These are phyloP conservation scores for Alauda arvensis DNA, from an alignment of 2,797 vertebrate species.

Conservation along the genomic window DNA sequence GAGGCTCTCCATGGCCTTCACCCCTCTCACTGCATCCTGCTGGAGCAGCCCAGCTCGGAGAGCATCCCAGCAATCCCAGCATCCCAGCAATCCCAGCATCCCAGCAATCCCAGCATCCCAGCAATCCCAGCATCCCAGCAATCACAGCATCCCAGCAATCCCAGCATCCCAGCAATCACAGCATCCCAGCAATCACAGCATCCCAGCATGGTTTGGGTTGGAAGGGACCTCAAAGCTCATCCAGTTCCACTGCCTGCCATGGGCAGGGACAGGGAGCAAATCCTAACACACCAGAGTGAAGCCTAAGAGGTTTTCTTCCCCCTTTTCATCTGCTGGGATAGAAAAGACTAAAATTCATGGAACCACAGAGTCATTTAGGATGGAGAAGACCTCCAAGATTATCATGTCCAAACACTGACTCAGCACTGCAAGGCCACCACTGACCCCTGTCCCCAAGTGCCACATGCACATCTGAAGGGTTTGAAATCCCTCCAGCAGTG, in stretches of 20 bases:
- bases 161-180: background rate
- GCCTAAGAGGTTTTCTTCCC: background rate
- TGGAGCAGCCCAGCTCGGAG: background rate
- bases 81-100: background rate
- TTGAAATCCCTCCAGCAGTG: background rate
- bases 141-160: background rate
- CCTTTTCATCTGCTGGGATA: background rate
- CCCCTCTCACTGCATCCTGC: background rate
- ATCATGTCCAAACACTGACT: accelerated
- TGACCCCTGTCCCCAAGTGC: background rate
- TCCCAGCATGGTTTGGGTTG: background rate
- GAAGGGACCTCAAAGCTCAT: background rate
- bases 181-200: background rate
- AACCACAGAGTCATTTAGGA: background rate
- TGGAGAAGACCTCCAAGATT: background rate
- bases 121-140: background rate
- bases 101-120: background rate
- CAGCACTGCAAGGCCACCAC: background rate
- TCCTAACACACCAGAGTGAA: background rate
- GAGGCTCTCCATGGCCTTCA: background rate
- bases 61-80: background rate
- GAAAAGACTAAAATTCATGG: background rate
- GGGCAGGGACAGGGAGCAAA: background rate
- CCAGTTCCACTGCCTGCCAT: background rate
- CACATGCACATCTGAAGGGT: background rate